These are phyloP conservation scores for Cerastoderma edule DNA, from an alignment of 2,888 invertebrate species.

Conservation along the genomic window DNA sequence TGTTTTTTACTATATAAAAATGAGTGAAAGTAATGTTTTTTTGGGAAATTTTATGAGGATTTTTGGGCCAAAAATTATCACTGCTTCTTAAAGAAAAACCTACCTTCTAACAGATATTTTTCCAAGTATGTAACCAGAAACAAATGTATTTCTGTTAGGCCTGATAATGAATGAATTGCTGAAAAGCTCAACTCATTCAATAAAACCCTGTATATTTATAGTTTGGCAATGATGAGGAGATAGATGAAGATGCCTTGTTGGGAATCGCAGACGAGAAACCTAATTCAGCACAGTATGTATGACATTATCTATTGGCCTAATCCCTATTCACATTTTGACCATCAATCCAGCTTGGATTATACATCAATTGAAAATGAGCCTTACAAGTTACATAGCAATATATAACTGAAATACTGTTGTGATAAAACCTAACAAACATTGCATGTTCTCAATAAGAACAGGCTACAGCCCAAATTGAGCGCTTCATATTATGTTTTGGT, in stretches of 20 bases:
- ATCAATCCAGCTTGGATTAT: not conserved
- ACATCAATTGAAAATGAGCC: not conserved
- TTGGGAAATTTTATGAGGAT: too few relatives aligned
- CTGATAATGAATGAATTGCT: not conserved
- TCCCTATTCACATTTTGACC: not conserved
- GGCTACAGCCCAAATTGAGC: too few relatives aligned
- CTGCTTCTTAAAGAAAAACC: not conserved
- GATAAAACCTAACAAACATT: not conserved
- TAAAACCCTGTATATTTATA: not conserved
- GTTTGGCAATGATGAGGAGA: constrained; percentile 34
- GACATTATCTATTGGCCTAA: not conserved
- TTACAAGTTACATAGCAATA: not conserved
- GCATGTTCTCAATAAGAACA: too few relatives aligned
- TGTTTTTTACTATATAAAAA: too few relatives aligned
- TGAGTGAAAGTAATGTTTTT: too few relatives aligned
- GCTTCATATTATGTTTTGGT: too few relatives aligned
- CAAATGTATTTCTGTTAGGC: not conserved
- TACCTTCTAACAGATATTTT: not conserved
- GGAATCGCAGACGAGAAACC: constrained; percentile 24
- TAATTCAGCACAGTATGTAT: not conserved
- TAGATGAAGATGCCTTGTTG: constrained; percentile 47
- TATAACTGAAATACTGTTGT: not conserved
- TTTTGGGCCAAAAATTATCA: not conserved
- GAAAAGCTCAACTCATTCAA: not conserved
- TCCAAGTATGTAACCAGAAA: not conserved